Percentiles rank a stretch among this genome's conserved stretches.
Evolutionary conservation across 2,888 invertebrate genomes (phyloP).

Genomic region (Ennomos erosarius): DNA sequence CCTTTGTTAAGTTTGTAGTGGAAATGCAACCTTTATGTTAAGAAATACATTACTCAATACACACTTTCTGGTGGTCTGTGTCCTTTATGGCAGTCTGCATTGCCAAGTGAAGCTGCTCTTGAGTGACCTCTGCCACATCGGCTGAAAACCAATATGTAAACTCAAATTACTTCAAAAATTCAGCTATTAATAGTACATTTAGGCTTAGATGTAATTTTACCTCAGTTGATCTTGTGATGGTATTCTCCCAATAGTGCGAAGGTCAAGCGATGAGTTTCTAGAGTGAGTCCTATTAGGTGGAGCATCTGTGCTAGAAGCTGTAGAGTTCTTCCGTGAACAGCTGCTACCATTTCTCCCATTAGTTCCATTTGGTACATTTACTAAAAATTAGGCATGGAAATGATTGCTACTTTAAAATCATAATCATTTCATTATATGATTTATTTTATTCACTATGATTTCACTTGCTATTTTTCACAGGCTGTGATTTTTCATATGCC

Average conservation of each 20-base stretch:
- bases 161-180: no score
- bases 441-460: no score
- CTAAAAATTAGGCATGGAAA: slow-evolving; percentile 51
- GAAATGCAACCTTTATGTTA: slow-evolving; percentile 23
- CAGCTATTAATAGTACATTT: no score
- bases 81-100: slow-evolving; percentile 76
- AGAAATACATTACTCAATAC: slow-evolving; percentile 37
- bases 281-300: slow-evolving; percentile 86
- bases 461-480: no score
- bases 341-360: slow-evolving; percentile 63
- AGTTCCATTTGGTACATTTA: slow-evolving; percentile 59
- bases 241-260: slow-evolving; percentile 85
- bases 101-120: slow-evolving; percentile 92
- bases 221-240: slow-evolving; percentile 81
- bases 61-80: slow-evolving; percentile 75
- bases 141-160: slow-evolving; percentile 50
- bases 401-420: no score
- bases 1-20: slow-evolving; percentile 1
- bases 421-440: no score
- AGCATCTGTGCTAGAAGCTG: slow-evolving; percentile 71
- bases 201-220: slow-evolving; percentile 43
- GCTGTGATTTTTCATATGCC: no score
- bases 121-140: slow-evolving; percentile 88
- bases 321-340: slow-evolving; percentile 75
- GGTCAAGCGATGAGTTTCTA: slow-evolving; percentile 93